phyloP scores from a whole-genome alignment of 2,797 vertebrate species.

The Lithobates pipiens region DNA sequence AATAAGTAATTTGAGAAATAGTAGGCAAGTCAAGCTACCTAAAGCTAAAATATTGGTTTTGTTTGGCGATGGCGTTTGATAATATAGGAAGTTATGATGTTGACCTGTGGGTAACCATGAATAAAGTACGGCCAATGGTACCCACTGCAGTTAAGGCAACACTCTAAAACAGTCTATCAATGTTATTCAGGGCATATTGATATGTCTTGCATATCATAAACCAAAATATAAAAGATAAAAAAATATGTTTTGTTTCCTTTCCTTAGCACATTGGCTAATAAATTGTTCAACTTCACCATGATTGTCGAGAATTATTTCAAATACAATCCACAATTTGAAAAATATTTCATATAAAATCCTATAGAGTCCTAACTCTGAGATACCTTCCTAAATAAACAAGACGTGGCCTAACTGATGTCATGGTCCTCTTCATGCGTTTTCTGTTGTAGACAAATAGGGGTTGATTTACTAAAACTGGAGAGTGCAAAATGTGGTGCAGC shows the following conservation, averaged over 20 bases:
- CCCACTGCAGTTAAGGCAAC: background rate
- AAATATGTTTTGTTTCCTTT: background rate
- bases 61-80: background rate
- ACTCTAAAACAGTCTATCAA: background rate
- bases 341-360: background rate
- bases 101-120: too few relatives aligned
- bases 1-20: too few relatives aligned
- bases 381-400: background rate
- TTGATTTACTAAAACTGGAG: too few relatives aligned
- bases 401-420: background rate
- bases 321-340: background rate
- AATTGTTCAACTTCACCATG: background rate
- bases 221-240: background rate
- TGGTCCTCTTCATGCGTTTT: background rate
- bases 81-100: background rate
- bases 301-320: background rate
- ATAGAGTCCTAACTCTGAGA: background rate
- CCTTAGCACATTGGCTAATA: background rate
- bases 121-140: background rate
- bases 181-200: background rate
- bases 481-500: too few relatives aligned
- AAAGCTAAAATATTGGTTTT: background rate
- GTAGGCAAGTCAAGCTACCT: background rate
- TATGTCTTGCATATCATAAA: background rate
- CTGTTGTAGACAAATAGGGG: background rate